Conservation (phyloP, 2,113 vertebrate genomes). For the Lagenorhynchus albirostris region DNA sequence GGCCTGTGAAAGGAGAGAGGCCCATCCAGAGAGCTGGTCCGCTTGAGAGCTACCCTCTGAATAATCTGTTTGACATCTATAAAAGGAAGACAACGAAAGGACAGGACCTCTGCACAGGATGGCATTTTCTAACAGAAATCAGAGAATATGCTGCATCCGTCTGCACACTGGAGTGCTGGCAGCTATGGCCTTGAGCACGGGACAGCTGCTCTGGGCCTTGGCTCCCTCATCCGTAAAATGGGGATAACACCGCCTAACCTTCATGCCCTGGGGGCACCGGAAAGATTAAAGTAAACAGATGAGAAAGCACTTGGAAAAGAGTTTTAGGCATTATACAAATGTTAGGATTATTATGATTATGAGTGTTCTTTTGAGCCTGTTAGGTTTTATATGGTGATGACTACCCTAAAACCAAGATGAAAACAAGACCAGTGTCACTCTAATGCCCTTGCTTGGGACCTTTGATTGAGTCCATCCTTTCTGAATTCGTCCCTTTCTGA, state of each 20-base stretch:
- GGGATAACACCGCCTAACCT: neutral
- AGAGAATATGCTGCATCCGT: neutral
- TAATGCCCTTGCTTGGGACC: neutral
- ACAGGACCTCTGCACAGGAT: neutral
- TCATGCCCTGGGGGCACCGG: neutral
- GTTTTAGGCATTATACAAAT: neutral
- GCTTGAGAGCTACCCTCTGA: neutral
- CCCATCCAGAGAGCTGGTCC: neutral
- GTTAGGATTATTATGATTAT: neutral
- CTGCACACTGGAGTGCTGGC: neutral
- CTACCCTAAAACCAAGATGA: neutral
- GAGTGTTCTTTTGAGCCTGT: neutral
- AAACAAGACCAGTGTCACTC: neutral
- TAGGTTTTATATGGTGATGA: neutral
- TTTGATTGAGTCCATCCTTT: neutral
- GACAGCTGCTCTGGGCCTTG: neutral
- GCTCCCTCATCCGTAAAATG: neutral
- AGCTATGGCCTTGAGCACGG: neutral
- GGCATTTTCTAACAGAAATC: neutral
- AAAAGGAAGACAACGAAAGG: conserved; percentile 3
- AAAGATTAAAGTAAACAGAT: neutral
- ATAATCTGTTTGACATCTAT: neutral
- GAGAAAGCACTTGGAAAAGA: neutral
- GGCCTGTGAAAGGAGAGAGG: neutral
- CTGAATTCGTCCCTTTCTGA: neutral